A percentile compares a stretch with the other conserved stretches of the same genome.
Evolutionary conservation across 2,113 vertebrate genomes (phyloP).

Genomic region (Axis porcinus): DNA sequence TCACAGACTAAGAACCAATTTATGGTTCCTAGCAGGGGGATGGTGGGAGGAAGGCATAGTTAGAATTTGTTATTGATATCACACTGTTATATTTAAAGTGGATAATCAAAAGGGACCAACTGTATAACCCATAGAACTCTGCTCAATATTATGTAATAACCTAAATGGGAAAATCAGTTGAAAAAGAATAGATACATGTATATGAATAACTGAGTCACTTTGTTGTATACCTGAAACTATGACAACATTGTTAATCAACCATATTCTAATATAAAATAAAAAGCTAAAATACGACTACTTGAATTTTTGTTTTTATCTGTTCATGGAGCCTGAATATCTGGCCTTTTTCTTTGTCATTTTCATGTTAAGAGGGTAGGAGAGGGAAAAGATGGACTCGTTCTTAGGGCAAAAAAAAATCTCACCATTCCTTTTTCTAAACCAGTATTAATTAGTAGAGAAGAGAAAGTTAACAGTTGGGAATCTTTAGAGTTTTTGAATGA

Average conservation of each 20-base stretch:
- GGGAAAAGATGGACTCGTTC: background rate
- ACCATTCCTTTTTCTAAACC: background rate
- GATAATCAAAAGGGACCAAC: background rate
- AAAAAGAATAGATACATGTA: background rate
- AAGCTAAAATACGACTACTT: background rate
- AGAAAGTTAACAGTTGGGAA: background rate
- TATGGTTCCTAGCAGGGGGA: background rate
- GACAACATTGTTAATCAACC: background rate
- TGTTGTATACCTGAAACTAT: background rate
- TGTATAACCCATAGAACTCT: background rate
- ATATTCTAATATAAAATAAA: background rate
- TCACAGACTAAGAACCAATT: background rate
- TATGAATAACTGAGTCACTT: background rate
- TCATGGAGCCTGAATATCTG: background rate
- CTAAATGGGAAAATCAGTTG: background rate
- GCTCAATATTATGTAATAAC: background rate
- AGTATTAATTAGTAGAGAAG: background rate
- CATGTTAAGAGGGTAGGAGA: background rate
- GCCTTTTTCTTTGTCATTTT: background rate
- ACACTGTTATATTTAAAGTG: background rate
- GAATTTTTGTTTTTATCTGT: background rate
- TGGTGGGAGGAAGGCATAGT: background rate
- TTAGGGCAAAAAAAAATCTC: background rate
- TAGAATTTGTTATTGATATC: background rate
- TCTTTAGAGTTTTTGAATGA: slow-evolving; percentile 4